These are phyloP conservation scores for Ochropleura leucogaster DNA, from an alignment of 2,888 invertebrate species.

Conservation along the genomic window DNA sequence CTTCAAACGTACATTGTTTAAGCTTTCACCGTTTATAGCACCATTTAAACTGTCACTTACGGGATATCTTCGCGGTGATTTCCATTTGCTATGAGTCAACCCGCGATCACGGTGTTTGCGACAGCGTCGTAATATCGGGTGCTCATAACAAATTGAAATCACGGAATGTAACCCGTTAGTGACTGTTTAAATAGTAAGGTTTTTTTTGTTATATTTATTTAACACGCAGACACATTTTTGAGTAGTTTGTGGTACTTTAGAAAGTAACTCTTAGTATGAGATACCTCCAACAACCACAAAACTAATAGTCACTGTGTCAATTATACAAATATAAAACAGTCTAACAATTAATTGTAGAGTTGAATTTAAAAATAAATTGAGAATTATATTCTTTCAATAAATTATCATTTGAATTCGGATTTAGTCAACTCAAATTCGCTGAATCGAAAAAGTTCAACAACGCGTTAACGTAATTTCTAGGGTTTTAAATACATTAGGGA, in stretches of 20 bases:
- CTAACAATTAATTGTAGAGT: background rate
- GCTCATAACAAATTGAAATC: too few relatives aligned
- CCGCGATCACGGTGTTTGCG: too few relatives aligned
- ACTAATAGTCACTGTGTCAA: background rate
- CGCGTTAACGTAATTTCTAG: background rate
- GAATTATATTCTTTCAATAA: background rate
- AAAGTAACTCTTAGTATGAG: background rate
- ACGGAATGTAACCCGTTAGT: too few relatives aligned
- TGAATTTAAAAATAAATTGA: background rate
- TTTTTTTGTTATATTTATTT: background rate
- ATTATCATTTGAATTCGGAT: constrained; percentile 1
- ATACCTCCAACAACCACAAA: background rate
- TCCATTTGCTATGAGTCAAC: too few relatives aligned
- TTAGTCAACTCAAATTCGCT: constrained; percentile 2
- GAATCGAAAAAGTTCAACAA: constrained; percentile 15
- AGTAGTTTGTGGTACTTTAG: constrained; percentile 1
- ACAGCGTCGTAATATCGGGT: too few relatives aligned
- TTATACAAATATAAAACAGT: background rate
- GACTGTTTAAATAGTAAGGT: background rate
- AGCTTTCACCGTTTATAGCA: too few relatives aligned
- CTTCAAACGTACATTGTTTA: background rate
- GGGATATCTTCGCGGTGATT: too few relatives aligned
- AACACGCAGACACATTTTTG: background rate
- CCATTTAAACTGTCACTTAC: too few relatives aligned
- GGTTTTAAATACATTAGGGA: constrained; percentile 9